Base-by-base conservation (phyloP, 2,113 vertebrate species). In the Corvus hawaiiensis region DNA sequence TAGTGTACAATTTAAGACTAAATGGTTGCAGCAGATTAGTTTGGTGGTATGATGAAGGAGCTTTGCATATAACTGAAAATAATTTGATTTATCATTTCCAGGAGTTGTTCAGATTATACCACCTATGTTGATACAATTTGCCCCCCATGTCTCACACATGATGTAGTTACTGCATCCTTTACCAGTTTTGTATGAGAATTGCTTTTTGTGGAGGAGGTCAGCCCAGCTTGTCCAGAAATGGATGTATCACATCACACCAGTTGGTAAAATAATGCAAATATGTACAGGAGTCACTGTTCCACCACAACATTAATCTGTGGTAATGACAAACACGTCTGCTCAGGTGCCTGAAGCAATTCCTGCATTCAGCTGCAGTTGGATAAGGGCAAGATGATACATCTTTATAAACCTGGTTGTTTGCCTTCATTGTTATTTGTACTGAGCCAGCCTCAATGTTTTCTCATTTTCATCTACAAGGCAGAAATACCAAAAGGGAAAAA, bases 321-420 rank as follows among this genome's bases (percentile, higher is more conserved):
- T 69, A 87, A 93, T 61, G 66, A 90, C 87, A 97, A 97, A 94
- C 86, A 94, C 3, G 10, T 67, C 86, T 92, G 55, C 75, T 95
- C 48, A 64, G 35, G 61, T 49, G 80, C 93, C 80, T 84, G 72
- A 89, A 96, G 93, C 80, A 66, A 93, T 83, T 92, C 76, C 91
- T 95, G 73, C 91, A 62, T 84, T 80, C 90, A 82, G 32, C 63
- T 87, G 92, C 54, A 83, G 52, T 6, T 69, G 75, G 35, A 82
- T 89, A 95, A 96, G 64, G 90, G 86, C 84, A 93, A 88, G 94
- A 87, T 83, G 30, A 94, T 84, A 85, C 22, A 56, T 95, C 93
- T 96, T 91, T 83, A 91, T 84, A 92, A 91, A 67, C 78, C 76
- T 84, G 75, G 37, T 84, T 96, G 84, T 95, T 96, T 88, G 71